Conservation (phyloP, 2,888 invertebrate genomes). For the Rotaria magnacalcarata region DNA sequence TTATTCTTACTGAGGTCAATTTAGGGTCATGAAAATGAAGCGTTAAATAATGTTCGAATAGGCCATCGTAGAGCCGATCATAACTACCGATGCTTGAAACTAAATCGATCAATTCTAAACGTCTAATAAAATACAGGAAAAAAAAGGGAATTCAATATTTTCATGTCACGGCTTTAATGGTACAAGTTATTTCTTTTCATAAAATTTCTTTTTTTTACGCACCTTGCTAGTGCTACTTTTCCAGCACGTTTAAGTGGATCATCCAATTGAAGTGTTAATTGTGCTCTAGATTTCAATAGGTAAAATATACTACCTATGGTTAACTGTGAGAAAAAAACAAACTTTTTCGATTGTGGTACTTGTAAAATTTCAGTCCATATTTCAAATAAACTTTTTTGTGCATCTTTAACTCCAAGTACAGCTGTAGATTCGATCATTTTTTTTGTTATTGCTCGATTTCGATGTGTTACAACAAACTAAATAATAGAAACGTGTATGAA, state of each 20-base stretch:
- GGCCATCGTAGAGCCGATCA: not conserved
- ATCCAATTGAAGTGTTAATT: not conserved
- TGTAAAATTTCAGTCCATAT: constrained; percentile 21
- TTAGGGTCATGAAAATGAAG: constrained; percentile 7
- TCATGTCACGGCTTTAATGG: too few relatives aligned
- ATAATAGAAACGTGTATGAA: not conserved
- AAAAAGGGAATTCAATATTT: too few relatives aligned
- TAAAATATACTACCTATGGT: too few relatives aligned
- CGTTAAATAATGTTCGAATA: constrained; percentile 4
- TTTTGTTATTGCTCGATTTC: not conserved
- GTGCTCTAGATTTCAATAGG: not conserved
- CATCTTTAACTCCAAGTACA: constrained; percentile 10
- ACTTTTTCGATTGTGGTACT: not conserved
- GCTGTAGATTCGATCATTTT: not conserved
- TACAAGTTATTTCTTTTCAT: too few relatives aligned
- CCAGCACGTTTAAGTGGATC: constrained; percentile 3
- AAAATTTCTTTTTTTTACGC: too few relatives aligned
- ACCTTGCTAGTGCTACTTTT: not conserved
- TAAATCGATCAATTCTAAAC: not conserved
- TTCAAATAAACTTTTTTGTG: constrained; percentile 32
- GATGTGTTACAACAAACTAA: constrained; percentile 1
- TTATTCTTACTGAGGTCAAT: not conserved
- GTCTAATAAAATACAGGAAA: not conserved
- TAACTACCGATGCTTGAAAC: not conserved
- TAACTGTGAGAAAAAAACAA: not conserved